A percentile compares a stretch with the other conserved stretches of the same genome.
phyloP scores from a whole-genome alignment of 2,113 vertebrate species.

The Pithys albifrons region DNA sequence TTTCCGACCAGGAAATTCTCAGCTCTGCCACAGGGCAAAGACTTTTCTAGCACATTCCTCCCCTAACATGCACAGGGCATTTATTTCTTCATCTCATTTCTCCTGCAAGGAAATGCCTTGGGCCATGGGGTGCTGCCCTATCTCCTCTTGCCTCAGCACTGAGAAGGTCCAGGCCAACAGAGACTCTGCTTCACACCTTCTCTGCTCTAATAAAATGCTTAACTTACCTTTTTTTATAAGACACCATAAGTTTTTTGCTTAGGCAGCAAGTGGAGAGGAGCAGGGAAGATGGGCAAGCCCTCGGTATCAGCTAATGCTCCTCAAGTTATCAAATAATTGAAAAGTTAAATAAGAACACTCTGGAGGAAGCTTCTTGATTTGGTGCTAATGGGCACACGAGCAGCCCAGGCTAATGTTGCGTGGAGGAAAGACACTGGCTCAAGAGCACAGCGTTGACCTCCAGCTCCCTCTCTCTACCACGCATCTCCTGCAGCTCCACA shows the following conservation, averaged over 20 bases:
- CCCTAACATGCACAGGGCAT: not conserved
- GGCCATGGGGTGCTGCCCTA: not conserved
- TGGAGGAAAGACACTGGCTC: constrained; percentile 28
- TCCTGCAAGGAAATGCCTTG: not conserved
- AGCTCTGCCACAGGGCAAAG: accelerated
- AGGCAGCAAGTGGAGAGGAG: accelerated
- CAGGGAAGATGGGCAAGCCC: not conserved
- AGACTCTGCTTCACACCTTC: not conserved
- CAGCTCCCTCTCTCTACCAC: not conserved
- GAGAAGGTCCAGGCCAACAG: not conserved
- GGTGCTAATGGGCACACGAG: constrained; percentile 17
- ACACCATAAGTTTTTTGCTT: not conserved
- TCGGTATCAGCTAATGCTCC: constrained; percentile 2
- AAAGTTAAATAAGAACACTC: constrained; percentile 64
- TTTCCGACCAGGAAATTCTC: not conserved
- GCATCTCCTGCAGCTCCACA: not conserved
- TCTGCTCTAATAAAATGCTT: not conserved
- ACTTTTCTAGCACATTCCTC: not conserved
- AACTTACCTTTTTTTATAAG: not conserved
- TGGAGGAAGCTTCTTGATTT: constrained; percentile 41
- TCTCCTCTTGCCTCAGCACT: not conserved
- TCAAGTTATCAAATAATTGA: constrained; percentile 60
- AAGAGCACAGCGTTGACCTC: not conserved
- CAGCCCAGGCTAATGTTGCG: constrained; percentile 10
- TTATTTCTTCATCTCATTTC: not conserved